phyloP scores from a whole-genome alignment of 2,113 vertebrate species.

The Oophaga pumilio region DNA sequence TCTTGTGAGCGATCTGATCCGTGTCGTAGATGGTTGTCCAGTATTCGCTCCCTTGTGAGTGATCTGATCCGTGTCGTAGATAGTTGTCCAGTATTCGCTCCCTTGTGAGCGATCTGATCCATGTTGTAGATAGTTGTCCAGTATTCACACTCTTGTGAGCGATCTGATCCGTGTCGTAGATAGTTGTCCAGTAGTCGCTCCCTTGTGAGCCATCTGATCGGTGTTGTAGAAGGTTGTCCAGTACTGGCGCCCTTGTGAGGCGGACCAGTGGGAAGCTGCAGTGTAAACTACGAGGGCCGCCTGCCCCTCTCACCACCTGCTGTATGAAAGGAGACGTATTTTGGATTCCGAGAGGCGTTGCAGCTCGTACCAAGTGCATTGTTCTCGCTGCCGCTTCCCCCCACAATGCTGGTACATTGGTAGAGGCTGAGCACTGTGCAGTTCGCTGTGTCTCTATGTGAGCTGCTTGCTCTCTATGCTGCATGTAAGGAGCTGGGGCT shows the following conservation, averaged over 20 bases:
- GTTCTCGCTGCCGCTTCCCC: conserved; percentile 11
- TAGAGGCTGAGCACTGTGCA: conserved; percentile 45
- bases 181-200: too few species aligned
- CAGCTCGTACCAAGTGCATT: conserved; percentile 43
- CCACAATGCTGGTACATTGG: conserved; percentile 30
- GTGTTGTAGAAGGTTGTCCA: not conserved
- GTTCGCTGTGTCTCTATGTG: conserved; percentile 27
- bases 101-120: too few species aligned
- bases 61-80: too few species aligned
- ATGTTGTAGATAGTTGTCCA: too few species aligned
- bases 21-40: too few species aligned
- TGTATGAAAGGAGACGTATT: conserved; percentile 22
- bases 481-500: conserved; percentile 18
- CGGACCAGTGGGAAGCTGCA: not conserved
- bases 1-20: too few species aligned
- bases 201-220: too few species aligned
- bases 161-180: too few species aligned
- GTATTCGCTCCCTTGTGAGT: too few species aligned
- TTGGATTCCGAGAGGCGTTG: conserved; percentile 38
- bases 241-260: not conserved
- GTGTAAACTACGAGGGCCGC: not conserved
- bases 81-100: too few species aligned
- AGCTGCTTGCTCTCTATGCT: conserved; percentile 36
- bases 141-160: too few species aligned
- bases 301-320: conserved; percentile 13